These are phyloP conservation scores for Lutjanus campechanus DNA, from an alignment of 2,797 vertebrate species.

Conservation along the genomic window DNA sequence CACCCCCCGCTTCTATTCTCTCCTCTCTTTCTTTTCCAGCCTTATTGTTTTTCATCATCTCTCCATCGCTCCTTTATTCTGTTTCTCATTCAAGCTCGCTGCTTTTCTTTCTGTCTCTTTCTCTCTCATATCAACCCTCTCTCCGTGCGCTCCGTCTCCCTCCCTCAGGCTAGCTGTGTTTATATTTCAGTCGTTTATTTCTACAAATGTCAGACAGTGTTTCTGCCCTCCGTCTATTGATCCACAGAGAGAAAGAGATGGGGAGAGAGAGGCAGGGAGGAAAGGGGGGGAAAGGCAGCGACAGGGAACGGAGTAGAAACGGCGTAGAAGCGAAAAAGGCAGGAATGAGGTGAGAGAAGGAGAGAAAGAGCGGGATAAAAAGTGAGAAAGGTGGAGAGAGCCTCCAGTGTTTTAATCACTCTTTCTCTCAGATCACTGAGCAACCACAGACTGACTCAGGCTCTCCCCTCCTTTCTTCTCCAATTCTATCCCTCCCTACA, in stretches of 20 bases:
- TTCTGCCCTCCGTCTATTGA: conserved; percentile 83
- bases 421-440: conserved; percentile 71
- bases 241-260: conserved; percentile 66
- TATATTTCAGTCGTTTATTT: conserved; percentile 86
- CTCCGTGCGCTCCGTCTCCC: conserved; percentile 45
- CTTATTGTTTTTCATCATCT: conserved; percentile 80
- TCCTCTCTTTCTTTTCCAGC: conserved; percentile 60
- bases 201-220: conserved; percentile 85
- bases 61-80: conserved; percentile 69
- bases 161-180: conserved; percentile 78
- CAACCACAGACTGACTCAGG: conserved; percentile 51
- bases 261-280: conserved; percentile 51
- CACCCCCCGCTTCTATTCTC: conserved; percentile 42
- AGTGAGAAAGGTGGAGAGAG: conserved; percentile 49
- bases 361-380: conserved; percentile 35
- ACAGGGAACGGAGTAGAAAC: conserved; percentile 50
- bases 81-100: conserved; percentile 72
- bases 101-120: conserved; percentile 72
- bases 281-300: conserved; percentile 29
- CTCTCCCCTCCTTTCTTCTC: conserved; percentile 50
- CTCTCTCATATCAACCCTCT: conserved; percentile 68
- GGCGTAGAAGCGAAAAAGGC: conserved; percentile 30
- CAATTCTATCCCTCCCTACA: conserved; percentile 26
- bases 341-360: conserved; percentile 21
- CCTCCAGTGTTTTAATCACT: conserved; percentile 67